These are phyloP conservation scores for Thecophora atra DNA, from an alignment of 2,888 invertebrate genomes.

Conservation along the genomic window DNA sequence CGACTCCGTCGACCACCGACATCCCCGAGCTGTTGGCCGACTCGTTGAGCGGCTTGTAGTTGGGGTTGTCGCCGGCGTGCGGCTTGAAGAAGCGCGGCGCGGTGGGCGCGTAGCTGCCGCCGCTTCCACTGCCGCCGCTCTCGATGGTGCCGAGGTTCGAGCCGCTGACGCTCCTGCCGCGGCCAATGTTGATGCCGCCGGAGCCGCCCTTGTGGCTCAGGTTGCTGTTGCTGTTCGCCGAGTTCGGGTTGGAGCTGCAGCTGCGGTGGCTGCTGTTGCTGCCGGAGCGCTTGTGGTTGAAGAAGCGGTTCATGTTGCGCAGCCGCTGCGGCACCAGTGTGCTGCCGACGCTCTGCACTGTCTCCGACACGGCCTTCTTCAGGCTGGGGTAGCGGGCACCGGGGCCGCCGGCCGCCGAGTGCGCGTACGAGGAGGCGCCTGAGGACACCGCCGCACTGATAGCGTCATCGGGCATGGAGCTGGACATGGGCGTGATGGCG, in stretches of 20 bases:
- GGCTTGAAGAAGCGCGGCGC: constrained; percentile 54
- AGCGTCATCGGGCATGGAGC: constrained; percentile 59
- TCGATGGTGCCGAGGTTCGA: constrained; percentile 48
- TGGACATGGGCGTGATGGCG: constrained; percentile 54
- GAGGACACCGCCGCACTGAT: constrained; percentile 47
- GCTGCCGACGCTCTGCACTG: constrained; percentile 52
- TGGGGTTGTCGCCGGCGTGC: constrained; percentile 57
- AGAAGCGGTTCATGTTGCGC: constrained; percentile 55
- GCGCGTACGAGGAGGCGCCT: constrained; percentile 52
- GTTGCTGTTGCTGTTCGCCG: constrained; percentile 57
- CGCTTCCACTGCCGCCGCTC: constrained; percentile 57
- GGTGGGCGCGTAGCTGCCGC: constrained; percentile 53
- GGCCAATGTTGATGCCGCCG: constrained; percentile 36
- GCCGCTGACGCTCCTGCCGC: constrained; percentile 44
- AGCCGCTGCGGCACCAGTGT: constrained; percentile 52
- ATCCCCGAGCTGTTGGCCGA: constrained; percentile 47
- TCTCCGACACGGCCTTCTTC: constrained; percentile 56
- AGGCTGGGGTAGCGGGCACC: constrained; percentile 50
- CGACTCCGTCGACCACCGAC: constrained; percentile 34
- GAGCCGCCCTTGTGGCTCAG: constrained; percentile 46
- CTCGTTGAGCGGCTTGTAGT: constrained; percentile 58
- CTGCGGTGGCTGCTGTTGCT: constrained; percentile 59
- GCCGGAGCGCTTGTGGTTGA: constrained; percentile 59
- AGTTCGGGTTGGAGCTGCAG: constrained; percentile 55
- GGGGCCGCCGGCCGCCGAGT: constrained; percentile 42